phyloP scores from a whole-genome alignment of 1,140 invertebrate genomes.

The Mya arenaria region DNA sequence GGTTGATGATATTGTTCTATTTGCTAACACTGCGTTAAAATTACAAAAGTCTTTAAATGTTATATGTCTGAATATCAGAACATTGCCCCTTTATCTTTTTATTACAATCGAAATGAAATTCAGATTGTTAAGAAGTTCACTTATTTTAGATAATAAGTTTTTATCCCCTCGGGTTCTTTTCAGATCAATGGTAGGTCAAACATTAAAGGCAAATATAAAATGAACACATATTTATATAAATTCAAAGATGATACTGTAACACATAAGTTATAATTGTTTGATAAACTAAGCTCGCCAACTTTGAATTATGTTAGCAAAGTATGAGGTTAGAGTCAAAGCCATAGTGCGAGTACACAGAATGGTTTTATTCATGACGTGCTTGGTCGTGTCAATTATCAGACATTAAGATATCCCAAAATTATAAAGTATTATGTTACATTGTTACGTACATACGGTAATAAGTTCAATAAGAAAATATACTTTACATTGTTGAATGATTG shows the following conservation, averaged over 20 bases:
- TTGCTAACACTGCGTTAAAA: neutral
- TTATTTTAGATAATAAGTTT: neutral
- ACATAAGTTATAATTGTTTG: neutral
- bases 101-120: neutral
- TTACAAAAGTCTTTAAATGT: neutral
- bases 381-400: neutral
- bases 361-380: neutral
- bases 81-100: neutral
- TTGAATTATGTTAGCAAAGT: slow-evolving; percentile 12
- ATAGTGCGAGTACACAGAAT: slow-evolving; percentile 10
- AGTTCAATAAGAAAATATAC: neutral
- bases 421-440: slow-evolving; percentile 10
- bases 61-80: neutral
- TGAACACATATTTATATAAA: slow-evolving; percentile 1
- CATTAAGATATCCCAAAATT: no score
- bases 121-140: neutral
- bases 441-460: neutral
- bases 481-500: neutral
- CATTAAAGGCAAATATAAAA: neutral
- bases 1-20: neutral
- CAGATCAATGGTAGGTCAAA: neutral
- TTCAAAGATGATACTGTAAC: neutral
- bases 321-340: neutral
- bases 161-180: neutral
- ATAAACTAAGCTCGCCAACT: slow-evolving; percentile 6